Evolutionary conservation across 2,113 vertebrate species (phyloP).

Genomic region (Caretta caretta): DNA sequence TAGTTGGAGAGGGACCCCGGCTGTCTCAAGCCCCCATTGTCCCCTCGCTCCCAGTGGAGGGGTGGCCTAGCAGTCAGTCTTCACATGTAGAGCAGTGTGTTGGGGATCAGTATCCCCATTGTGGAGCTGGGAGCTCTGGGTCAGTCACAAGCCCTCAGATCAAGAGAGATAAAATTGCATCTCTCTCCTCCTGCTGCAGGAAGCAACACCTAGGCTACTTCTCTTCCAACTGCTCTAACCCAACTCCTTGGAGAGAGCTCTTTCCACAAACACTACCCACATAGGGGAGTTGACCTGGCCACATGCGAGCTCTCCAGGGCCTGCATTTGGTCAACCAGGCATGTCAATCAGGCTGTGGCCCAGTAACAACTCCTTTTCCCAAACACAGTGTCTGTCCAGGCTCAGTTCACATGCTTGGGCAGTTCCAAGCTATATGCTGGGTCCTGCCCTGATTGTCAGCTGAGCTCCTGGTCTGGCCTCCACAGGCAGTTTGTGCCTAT

Average conservation of each 20-base stretch:
- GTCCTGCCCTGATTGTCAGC: neutral
- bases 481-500: neutral
- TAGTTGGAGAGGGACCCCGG: neutral
- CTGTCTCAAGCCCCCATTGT: neutral
- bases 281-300: neutral
- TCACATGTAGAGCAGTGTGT: neutral
- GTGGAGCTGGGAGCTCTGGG: no score
- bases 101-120: neutral
- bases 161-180: neutral
- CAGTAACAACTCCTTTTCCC: neutral
- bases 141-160: accelerated
- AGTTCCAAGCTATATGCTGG: accelerated
- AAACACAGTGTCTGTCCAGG: neutral
- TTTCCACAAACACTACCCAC: neutral
- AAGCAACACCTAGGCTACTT: neutral
- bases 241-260: neutral
- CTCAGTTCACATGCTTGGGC: neutral
- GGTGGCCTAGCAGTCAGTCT: neutral
- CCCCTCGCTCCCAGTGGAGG: neutral
- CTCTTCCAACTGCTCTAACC: neutral
- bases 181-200: neutral
- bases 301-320: accelerated
- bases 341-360: neutral
- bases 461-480: neutral
- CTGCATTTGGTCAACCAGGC: neutral